A percentile compares a stretch with the other conserved stretches of the same genome.
Conservation (phyloP, 2,888 invertebrate genomes). For the Thysanoteuthis rhombus region DNA sequence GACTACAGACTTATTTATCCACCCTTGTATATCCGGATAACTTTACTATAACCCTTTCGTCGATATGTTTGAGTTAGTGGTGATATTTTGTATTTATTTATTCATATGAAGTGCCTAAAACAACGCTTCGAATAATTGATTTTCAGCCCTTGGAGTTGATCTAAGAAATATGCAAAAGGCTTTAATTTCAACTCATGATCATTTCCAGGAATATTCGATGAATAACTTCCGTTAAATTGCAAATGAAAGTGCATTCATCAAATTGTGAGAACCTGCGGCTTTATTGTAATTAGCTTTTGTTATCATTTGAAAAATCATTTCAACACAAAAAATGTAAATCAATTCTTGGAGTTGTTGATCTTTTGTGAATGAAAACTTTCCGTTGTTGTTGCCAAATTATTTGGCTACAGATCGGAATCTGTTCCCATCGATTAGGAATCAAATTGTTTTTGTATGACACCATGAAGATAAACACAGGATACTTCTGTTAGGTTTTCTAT, state of each 20-base stretch:
- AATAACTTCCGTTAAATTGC: background rate
- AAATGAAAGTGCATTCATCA: background rate
- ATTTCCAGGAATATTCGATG: background rate
- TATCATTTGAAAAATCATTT: background rate
- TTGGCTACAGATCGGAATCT: background rate
- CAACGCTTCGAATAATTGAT: too few species aligned
- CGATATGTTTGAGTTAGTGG: too few species aligned
- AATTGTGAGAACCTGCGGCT: background rate
- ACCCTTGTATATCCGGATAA: too few species aligned
- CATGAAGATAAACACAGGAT: too few species aligned
- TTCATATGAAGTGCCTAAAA: too few species aligned
- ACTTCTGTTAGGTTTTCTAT: background rate
- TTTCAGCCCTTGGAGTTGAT: too few species aligned
- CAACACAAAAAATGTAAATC: background rate
- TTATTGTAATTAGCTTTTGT: background rate
- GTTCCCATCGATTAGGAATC: background rate
- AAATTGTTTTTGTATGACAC: background rate
- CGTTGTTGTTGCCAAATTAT: background rate
- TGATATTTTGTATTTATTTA: too few species aligned
- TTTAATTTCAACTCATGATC: background rate
- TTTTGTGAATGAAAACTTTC: background rate
- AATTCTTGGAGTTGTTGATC: background rate
- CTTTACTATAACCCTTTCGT: too few species aligned
- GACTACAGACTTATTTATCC: too few species aligned
- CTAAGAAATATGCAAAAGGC: too few species aligned